These are phyloP conservation scores for Leptothorax acervorum DNA, from an alignment of 2,888 invertebrate species.

Conservation along the genomic window DNA sequence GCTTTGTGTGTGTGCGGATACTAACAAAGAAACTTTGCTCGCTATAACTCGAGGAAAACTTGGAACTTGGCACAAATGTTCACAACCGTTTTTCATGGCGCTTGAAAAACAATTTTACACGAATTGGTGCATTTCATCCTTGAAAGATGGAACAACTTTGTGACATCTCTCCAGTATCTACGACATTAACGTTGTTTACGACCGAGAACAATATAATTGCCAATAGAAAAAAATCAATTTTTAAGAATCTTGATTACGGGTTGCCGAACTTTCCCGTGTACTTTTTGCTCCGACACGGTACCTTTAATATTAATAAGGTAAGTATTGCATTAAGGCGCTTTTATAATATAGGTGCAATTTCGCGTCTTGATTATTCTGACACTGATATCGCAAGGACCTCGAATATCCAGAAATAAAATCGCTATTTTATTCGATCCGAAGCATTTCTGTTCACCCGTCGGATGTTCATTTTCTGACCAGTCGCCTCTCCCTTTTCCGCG, in stretches of 20 bases:
- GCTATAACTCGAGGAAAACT: not conserved
- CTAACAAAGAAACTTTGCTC: slow-evolving; percentile 1
- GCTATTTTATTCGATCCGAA: not conserved
- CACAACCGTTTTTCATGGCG: not conserved
- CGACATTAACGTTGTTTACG: not conserved
- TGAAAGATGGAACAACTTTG: not conserved
- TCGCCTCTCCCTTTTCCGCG: not conserved
- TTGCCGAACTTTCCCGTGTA: not conserved
- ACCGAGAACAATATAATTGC: not conserved
- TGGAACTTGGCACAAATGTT: not conserved
- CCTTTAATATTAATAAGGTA: slow-evolving; percentile 24
- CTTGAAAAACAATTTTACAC: slow-evolving; percentile 5
- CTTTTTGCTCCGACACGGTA: not conserved
- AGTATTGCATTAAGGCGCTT: slow-evolving; percentile 13
- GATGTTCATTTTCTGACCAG: not conserved
- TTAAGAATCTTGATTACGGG: not conserved
- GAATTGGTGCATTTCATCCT: not conserved
- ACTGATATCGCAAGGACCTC: too few species aligned
- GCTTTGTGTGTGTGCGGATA: not conserved
- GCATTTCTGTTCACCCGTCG: not conserved
- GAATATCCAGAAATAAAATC: not conserved
- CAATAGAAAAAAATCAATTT: slow-evolving; percentile 6
- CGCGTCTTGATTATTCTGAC: not conserved
- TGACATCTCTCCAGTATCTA: not conserved
- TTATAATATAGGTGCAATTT: slow-evolving; percentile 11